These are phyloP conservation scores for Leptosomus discolor DNA, from an alignment of 2,113 vertebrate species.

Conservation along the genomic window DNA sequence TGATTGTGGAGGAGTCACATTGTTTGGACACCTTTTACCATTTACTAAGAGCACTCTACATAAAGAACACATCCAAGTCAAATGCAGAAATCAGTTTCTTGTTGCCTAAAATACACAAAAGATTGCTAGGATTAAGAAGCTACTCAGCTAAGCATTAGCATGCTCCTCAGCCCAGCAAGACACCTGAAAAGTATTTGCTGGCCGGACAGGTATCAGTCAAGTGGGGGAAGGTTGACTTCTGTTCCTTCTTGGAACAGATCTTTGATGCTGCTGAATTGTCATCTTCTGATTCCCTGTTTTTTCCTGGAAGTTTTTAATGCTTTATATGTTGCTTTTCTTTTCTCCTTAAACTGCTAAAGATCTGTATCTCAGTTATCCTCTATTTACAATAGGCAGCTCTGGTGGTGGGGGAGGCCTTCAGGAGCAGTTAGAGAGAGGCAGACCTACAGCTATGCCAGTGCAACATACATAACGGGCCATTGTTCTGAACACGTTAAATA, in stretches of 20 bases:
- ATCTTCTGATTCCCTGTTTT: neutral
- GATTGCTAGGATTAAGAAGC: neutral
- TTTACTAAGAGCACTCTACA: neutral
- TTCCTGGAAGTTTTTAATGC: neutral
- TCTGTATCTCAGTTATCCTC: neutral
- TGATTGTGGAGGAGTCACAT: neutral
- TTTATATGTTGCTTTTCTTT: neutral
- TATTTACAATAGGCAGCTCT: neutral
- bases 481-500: neutral
- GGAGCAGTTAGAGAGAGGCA: neutral
- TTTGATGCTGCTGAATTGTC: neutral
- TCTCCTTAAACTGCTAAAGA: neutral
- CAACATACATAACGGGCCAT: fast-evolving
- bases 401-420: neutral
- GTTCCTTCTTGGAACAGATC: neutral
- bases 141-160: neutral
- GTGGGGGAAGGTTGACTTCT: neutral
- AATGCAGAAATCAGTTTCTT: neutral
- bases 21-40: neutral
- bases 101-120: neutral
- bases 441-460: neutral
- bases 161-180: neutral
- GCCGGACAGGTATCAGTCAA: neutral
- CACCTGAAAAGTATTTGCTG: neutral
- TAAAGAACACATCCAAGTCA: neutral